Base-by-base conservation (phyloP, 2,888 invertebrate species). In the Disparrhopalites patrizii region DNA sequence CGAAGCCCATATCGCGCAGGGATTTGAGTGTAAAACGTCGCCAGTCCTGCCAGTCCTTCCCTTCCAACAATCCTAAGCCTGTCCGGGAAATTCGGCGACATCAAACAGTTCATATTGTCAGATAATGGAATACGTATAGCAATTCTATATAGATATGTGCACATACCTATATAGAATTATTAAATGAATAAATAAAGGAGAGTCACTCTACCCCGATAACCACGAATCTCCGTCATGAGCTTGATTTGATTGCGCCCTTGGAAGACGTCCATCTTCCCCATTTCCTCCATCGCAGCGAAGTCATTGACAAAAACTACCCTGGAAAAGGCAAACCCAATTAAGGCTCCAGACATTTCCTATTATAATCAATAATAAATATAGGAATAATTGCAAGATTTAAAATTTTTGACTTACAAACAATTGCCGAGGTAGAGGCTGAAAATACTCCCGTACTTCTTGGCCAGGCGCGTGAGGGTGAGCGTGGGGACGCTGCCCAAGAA, bases 231-330 rank as follows among this genome's bases (percentile, higher is more conserved):
- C 57, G 60, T 33, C 36, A 73, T 63, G 0, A 73, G 50, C 38
- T 68, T 65, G 10, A 73, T 33, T 33, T 70, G 70, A 54, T 68
- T 64, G 54, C 73, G 62, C 10, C 73, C 73, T 47, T 70, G 67
- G 33, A 74, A 52, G 8, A 65, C 68, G 25, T 74, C 74, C 43
- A 71, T 50, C 43, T 66, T 73, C 30, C 66, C 68, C 10, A 66
- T 62, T 51, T 72, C 73, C 61, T 73, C 73, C 25, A 72, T 69
- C 0, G 67, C 67, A 8, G 69, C 68, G 47, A 67, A 72, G 50
- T 73, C 74, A 56, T 73, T 70, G 0, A 74, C 55, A 51, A 74
- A 73, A 1, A 74, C 71, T 31, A 74, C 71, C 20, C 74, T 74
- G 40, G 1, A 55, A 38, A n/a, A 8, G 2, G n/a, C n/a, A n/a